Evolutionary conservation across 2,888 invertebrate species (phyloP).

Genomic region (Tenthredo amoena): DNA sequence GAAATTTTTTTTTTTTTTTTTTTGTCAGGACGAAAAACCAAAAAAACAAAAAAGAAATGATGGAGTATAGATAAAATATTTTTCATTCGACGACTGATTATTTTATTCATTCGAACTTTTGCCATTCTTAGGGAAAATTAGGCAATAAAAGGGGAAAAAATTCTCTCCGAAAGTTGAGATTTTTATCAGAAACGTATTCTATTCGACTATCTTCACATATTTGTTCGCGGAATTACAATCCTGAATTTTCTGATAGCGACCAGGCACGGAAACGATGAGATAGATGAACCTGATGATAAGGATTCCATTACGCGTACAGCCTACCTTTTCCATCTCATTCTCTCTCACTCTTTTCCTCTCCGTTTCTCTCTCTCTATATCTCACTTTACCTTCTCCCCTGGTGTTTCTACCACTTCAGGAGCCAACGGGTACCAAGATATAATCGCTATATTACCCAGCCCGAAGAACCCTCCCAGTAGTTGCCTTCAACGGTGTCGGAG

Average conservation of each 20-base stretch:
- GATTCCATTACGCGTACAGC: constrained; percentile 46
- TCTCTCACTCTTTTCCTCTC: background rate
- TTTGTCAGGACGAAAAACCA: background rate
- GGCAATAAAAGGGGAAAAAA: constrained; percentile 4
- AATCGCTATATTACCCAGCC: constrained; percentile 44
- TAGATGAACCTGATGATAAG: constrained; percentile 43
- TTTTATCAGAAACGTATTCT: constrained; percentile 40
- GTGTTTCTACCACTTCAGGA: background rate
- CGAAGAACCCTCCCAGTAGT: background rate
- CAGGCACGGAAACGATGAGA: constrained; percentile 15
- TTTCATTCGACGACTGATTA: background rate
- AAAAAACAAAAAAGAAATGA: too few species aligned
- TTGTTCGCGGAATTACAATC: constrained; percentile 42
- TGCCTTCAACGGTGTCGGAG: constrained; percentile 27
- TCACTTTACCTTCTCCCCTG: background rate
- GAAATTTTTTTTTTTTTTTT: background rate
- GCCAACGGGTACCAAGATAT: constrained; percentile 19
- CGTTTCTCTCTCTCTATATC: background rate
- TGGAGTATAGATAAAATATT: background rate
- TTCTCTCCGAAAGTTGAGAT: background rate
- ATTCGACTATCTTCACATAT: constrained; percentile 43
- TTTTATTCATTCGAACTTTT: constrained; percentile 21
- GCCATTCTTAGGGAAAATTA: background rate
- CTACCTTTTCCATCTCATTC: background rate
- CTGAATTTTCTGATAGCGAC: constrained; percentile 26